phyloP scores from a whole-genome alignment of 2,797 vertebrate species.

The Monodelphis domestica region DNA sequence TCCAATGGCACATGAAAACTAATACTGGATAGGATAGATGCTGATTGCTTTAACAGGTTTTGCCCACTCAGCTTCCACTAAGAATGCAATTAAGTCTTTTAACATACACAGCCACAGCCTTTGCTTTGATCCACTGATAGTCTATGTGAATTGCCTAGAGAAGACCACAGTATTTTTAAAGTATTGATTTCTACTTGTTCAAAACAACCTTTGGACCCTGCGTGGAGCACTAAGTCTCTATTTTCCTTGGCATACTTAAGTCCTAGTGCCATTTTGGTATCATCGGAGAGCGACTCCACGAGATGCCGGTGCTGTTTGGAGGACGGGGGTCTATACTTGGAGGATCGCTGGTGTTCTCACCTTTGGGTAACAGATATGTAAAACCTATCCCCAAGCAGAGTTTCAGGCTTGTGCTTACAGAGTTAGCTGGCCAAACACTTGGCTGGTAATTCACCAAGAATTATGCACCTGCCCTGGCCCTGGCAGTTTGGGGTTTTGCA shows the following conservation, averaged over 20 bases:
- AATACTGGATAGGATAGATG: background rate
- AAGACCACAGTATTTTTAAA: background rate
- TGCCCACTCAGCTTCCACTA: background rate
- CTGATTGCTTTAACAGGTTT: background rate
- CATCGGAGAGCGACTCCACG: background rate
- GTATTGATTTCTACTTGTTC: background rate
- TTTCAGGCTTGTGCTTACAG: background rate
- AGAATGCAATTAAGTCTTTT: background rate
- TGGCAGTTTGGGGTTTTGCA: background rate
- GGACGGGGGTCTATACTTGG: background rate
- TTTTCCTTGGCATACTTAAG: background rate
- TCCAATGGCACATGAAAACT: background rate
- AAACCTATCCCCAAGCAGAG: background rate
- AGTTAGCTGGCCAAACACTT: background rate
- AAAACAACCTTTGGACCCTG: background rate
- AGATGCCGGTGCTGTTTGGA: background rate
- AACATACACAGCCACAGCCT: background rate
- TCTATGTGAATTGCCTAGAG: background rate
- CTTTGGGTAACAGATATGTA: background rate
- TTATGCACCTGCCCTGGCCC: background rate
- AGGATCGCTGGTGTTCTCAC: background rate
- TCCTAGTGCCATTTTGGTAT: background rate
- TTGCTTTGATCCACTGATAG: background rate
- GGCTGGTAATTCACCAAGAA: background rate
- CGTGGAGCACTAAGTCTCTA: background rate